phyloP scores from a whole-genome alignment of 2,113 vertebrate genomes.

The Sinocyclocheilus anophthalmus region DNA sequence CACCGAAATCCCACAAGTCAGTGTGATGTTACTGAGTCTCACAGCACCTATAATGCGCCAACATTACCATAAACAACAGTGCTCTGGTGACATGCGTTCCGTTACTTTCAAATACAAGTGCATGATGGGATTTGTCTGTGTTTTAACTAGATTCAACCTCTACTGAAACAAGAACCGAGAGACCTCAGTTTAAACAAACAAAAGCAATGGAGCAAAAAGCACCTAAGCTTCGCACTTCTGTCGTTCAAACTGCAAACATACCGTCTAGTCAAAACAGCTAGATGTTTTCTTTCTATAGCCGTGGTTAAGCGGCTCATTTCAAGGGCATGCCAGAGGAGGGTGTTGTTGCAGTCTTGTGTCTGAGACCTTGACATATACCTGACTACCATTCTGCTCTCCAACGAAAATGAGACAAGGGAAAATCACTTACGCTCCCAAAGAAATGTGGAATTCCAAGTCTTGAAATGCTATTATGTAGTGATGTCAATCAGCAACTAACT shows the following conservation, averaged over 20 bases:
- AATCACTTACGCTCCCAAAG: not conserved
- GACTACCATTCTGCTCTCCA: not conserved
- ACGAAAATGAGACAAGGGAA: not conserved
- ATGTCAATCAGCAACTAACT: not conserved
- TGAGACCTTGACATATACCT: not conserved
- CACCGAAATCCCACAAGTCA: conserved; percentile 39
- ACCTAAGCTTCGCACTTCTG: not conserved
- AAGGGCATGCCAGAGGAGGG: conserved; percentile 8
- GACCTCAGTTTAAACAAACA: not conserved
- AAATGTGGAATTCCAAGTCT: not conserved
- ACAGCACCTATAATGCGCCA: conserved; percentile 20
- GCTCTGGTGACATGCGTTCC: not conserved
- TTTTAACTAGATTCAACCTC: not conserved
- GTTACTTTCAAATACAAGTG: conserved; percentile 31
- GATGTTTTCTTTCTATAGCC: conserved; percentile 10
- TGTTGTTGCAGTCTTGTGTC: conserved; percentile 3
- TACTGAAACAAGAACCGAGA: not conserved
- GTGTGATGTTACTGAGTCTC: conserved; percentile 12
- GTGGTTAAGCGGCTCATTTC: not conserved
- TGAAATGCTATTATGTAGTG: not conserved
- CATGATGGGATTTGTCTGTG: conserved; percentile 12
- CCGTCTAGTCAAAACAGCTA: not conserved
- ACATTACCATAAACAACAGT: conserved; percentile 34
- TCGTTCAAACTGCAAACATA: not conserved
- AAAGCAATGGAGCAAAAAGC: not conserved